A percentile compares a stretch with the other conserved stretches of the same genome.
phyloP scores from a whole-genome alignment of 2,888 invertebrate genomes.

The Theretra japonica region DNA sequence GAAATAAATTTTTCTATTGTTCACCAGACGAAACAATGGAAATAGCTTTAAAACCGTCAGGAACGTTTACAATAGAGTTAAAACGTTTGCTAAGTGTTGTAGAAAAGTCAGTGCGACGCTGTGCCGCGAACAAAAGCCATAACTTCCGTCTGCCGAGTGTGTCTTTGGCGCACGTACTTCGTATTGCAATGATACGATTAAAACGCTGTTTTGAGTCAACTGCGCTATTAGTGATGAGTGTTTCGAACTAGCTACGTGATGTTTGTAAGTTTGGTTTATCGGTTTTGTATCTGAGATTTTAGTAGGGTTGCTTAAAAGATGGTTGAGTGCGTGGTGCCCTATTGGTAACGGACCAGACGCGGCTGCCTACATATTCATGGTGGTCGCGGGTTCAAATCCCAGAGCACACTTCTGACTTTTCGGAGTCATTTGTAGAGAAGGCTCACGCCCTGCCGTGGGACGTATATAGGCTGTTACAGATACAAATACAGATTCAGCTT shows the following conservation, averaged over 20 bases:
- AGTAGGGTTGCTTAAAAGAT: neutral
- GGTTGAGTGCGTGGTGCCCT: neutral
- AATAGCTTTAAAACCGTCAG: constrained; percentile 61
- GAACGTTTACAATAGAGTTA: constrained; percentile 65
- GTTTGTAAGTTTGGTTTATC: neutral
- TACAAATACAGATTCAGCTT: too few relatives aligned
- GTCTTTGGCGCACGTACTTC: constrained; percentile 48
- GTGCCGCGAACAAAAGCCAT: constrained; percentile 65
- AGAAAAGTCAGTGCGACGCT: constrained; percentile 63
- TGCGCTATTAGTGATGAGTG: neutral
- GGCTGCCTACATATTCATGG: too few relatives aligned
- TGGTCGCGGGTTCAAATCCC: too few relatives aligned
- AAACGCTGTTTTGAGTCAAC: constrained; percentile 35
- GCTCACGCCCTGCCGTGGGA: too few relatives aligned
- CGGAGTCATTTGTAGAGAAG: too few relatives aligned
- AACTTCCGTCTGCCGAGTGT: constrained; percentile 52
- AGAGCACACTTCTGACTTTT: too few relatives aligned
- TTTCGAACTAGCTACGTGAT: neutral
- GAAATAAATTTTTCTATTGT: constrained; percentile 49
- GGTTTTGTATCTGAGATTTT: neutral
- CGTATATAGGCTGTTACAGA: too few relatives aligned
- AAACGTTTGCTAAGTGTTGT: constrained; percentile 69
- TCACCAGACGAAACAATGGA: constrained; percentile 54
- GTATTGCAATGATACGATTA: constrained; percentile 38
- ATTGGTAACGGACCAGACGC: too few relatives aligned